These are phyloP conservation scores for Drosophila pseudoobscura DNA, from an alignment of 1,140 invertebrate species.

Conservation along the genomic window DNA sequence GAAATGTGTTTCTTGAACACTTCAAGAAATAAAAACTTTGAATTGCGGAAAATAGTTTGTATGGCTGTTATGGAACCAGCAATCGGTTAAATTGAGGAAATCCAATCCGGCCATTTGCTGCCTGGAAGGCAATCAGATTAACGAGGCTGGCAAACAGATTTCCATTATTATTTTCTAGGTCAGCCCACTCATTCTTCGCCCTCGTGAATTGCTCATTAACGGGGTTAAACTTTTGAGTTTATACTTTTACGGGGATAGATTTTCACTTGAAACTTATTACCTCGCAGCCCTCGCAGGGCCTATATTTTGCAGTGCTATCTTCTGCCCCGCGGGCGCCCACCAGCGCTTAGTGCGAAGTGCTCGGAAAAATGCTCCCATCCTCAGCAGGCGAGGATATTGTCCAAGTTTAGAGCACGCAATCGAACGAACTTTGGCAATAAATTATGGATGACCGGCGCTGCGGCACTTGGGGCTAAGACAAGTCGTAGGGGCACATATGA, in stretches of 20 bases:
- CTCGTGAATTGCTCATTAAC: constrained; percentile 54
- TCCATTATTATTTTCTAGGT: constrained; percentile 8
- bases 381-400: constrained; percentile 51
- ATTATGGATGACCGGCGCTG: constrained; percentile 55
- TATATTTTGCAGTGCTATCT: constrained; percentile 33
- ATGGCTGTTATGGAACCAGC: too few species aligned
- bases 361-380: background rate
- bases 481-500: constrained; percentile 26
- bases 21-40: background rate
- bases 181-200: background rate
- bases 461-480: constrained; percentile 11
- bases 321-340: constrained; percentile 5
- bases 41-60: too few species aligned
- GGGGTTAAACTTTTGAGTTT: constrained; percentile 39
- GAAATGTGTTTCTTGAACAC: too few species aligned
- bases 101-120: too few species aligned
- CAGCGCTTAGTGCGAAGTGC: constrained; percentile 43
- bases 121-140: background rate
- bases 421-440: constrained; percentile 69
- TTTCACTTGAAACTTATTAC: constrained; percentile 58
- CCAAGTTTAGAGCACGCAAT: constrained; percentile 64
- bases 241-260: constrained; percentile 40
- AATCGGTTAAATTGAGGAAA: too few species aligned
- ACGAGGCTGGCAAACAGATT: background rate
- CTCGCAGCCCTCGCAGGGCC: background rate